A percentile compares a stretch with the other conserved stretches of the same genome.
Conservation (phyloP, 2,888 invertebrate species). For the Synanthedon myopaeformis region DNA sequence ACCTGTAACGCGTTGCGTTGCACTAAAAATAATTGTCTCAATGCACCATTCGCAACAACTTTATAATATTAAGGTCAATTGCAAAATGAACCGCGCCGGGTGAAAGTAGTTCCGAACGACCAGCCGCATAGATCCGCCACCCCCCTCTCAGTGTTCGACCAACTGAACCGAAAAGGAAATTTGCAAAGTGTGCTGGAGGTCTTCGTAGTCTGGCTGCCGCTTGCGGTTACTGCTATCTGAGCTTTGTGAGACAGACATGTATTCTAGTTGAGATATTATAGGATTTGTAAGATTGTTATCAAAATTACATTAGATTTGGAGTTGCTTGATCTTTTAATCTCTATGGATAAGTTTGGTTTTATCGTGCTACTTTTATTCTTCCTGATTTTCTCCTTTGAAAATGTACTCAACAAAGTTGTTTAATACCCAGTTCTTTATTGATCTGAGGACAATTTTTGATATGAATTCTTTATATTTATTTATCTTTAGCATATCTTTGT, state of each 20-base stretch:
- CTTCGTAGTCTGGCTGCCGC: not conserved
- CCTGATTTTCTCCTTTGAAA: too few relatives aligned
- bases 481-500: too few relatives aligned
- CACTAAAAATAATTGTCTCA: constrained; percentile 28
- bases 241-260: not conserved
- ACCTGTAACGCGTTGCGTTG: constrained; percentile 4
- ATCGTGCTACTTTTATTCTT: too few relatives aligned
- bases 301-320: not conserved
- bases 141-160: not conserved
- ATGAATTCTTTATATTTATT: too few relatives aligned
- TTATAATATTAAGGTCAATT: constrained; percentile 34
- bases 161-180: not conserved
- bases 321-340: not conserved
- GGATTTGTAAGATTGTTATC: not conserved
- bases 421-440: too few relatives aligned
- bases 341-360: too few relatives aligned
- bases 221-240: constrained; percentile 1
- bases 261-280: not conserved
- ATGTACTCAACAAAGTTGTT: too few relatives aligned
- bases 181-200: not conserved
- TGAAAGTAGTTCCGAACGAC: constrained; percentile 37
- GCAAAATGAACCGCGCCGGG: constrained; percentile 28
- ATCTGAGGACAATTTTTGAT: too few relatives aligned
- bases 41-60: constrained; percentile 19
- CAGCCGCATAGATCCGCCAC: not conserved